Base-by-base conservation (phyloP, 2,888 invertebrate species). In the Aquatica leii region DNA sequence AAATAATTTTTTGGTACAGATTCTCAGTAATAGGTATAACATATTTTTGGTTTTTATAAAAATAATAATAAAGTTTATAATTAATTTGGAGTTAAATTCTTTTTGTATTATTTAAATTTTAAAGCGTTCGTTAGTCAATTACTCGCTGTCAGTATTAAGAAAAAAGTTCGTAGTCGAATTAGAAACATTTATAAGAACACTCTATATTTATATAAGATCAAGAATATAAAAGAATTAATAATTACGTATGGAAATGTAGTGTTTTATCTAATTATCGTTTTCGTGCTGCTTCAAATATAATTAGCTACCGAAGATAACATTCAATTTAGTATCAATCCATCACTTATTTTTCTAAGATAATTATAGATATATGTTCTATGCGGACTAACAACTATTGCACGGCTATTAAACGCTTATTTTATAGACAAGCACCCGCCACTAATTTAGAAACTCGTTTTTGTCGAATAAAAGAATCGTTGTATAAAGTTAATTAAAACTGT, bases 191-290 rank as follows among this genome's bases (percentile, higher is more conserved):
- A 46, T 3, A 18, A 20, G 18, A 46, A 46, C 18, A 46, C 46
- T n/a, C n/a, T 46, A 46, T 46, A 46, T 20, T 46, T 46, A 46
- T 46, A 18, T 46, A 46, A 46, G 18, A 18, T 18, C 18, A 18
- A 46, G 20, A 46, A 18, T 46, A 46, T 46, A 46, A 46, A 46
- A 46, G 46, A 46, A 46, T 46, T 17, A 46, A 46, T 46, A 46
- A 46, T 46, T 46, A 46, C 18, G 46, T 46, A 46, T 46, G 49
- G 49, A 50, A 31, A 50, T 50, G 21, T 15, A 20, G 14, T 50
- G 24, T 50, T 50, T 50, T 12, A 24, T 31, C 49, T 14, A 50
- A 50, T 50, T 50, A 50, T 50, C 49, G 49, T 50, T 24, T 50
- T 24, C 49, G 49, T 50, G 49, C 49, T 31, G 31, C 24, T 50